Conservation (phyloP, 2,888 invertebrate genomes). For the Zele albiditarsus region DNA sequence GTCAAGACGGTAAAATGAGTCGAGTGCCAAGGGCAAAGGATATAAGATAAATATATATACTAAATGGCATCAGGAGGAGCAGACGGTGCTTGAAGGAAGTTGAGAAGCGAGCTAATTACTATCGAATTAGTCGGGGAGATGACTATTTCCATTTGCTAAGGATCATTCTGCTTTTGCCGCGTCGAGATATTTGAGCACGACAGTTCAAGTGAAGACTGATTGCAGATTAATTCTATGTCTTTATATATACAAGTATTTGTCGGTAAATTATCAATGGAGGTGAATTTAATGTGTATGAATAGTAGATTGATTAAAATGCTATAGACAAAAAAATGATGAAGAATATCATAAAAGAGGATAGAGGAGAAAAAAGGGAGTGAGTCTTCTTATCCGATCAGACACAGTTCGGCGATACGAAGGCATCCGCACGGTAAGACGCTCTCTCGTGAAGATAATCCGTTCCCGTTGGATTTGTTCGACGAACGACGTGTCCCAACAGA, state of each 20-base stretch:
- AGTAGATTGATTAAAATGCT: conserved; percentile 2
- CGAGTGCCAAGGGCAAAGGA: conserved; percentile 16
- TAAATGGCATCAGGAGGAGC: conserved; percentile 30
- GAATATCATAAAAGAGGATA: background rate
- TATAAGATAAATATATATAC: conserved; percentile 19
- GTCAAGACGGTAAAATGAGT: conserved; percentile 35
- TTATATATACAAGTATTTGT: conserved; percentile 1
- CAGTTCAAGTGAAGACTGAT: conserved; percentile 35
- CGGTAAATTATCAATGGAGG: background rate
- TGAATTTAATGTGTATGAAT: conserved; percentile 3
- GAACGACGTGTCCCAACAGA: conserved; percentile 30
- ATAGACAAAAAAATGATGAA: background rate
- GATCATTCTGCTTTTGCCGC: conserved; percentile 9
- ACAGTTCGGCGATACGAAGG: conserved; percentile 35
- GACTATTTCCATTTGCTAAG: conserved; percentile 49
- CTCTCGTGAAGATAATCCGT: conserved; percentile 39
- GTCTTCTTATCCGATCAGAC: conserved; percentile 39
- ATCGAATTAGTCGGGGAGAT: conserved; percentile 61
- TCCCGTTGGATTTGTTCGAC: conserved; percentile 31
- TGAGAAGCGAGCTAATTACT: conserved; percentile 58
- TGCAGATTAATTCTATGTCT: conserved; percentile 43
- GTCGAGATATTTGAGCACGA: background rate
- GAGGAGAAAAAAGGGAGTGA: conserved; percentile 10
- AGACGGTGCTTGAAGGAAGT: conserved; percentile 39
- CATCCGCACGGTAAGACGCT: conserved; percentile 34